phyloP scores from a whole-genome alignment of 2,113 vertebrate genomes.

The Zapornia atra region DNA sequence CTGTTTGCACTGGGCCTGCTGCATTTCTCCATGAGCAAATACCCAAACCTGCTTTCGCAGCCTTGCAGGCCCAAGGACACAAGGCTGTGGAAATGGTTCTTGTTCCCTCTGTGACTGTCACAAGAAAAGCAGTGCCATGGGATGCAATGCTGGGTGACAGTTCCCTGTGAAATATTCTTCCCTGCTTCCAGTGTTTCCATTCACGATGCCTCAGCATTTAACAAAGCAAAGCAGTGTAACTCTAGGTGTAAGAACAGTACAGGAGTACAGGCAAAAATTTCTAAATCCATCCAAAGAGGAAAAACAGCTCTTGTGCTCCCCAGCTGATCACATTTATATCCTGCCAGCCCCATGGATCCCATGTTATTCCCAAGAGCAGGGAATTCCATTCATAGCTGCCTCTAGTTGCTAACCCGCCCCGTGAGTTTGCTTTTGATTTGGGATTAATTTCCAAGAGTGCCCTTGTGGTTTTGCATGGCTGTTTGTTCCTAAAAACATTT shows the following conservation, averaged over 20 bases:
- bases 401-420: not conserved
- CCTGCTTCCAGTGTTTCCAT: not conserved
- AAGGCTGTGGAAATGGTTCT: not conserved
- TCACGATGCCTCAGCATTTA: not conserved
- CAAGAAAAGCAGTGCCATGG: not conserved
- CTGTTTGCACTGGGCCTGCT: not conserved
- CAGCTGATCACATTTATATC: not conserved
- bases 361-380: not conserved
- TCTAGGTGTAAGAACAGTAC: not conserved
- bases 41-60: rapidly evolving
- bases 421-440: not conserved
- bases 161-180: not conserved
- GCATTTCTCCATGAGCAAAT: not conserved
- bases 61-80: not conserved
- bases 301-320: not conserved
- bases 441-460: constrained; percentile 16
- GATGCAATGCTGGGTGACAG: not conserved
- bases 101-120: not conserved
- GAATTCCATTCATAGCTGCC: not conserved
- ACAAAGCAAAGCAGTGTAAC: not conserved
- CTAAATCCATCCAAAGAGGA: not conserved
- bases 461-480: not conserved
- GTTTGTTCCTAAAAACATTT: constrained; percentile 19
- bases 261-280: not conserved
- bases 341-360: not conserved